A percentile compares a stretch with the other conserved stretches of the same genome.
These are phyloP conservation scores for Leptinotarsa peninsularis DNA, from an alignment of 2,888 invertebrate genomes.

Conservation along the genomic window DNA sequence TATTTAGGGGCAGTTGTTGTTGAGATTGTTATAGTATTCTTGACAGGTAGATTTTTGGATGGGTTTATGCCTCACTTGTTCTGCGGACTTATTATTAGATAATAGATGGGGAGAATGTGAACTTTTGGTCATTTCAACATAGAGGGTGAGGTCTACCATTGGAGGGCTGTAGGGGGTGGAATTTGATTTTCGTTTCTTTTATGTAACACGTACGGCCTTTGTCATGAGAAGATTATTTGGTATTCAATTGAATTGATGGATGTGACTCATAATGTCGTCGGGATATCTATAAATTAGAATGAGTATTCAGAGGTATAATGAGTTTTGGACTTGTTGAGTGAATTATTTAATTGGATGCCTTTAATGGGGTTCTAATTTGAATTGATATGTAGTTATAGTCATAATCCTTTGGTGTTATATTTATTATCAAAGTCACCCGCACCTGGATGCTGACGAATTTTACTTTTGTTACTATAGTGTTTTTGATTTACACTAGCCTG, in stretches of 20 bases:
- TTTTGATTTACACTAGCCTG: too few species aligned
- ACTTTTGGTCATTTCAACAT: conserved; percentile 43
- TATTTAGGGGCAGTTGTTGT: conserved; percentile 59
- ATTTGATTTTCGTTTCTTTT: conserved; percentile 47
- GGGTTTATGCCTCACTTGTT: conserved; percentile 64
- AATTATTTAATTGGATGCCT: not conserved
- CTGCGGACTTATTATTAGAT: conserved; percentile 62
- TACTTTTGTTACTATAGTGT: too few species aligned
- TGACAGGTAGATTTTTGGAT: conserved; percentile 61
- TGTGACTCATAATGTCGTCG: conserved; percentile 29
- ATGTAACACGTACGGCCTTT: conserved; percentile 39
- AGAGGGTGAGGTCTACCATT: conserved; percentile 56
- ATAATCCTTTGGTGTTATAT: not conserved
- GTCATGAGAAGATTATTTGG: conserved; percentile 36
- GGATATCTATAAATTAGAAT: conserved; percentile 14
- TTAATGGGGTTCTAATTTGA: not conserved
- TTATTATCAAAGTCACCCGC: not conserved
- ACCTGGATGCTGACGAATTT: too few species aligned
- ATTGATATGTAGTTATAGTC: not conserved
- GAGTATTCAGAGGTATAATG: not conserved
- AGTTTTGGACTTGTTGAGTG: not conserved
- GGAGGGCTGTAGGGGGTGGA: conserved; percentile 53
- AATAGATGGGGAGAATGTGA: conserved; percentile 58
- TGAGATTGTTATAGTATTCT: conserved; percentile 57
- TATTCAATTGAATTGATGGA: conserved; percentile 30